Evolutionary conservation across 1,140 invertebrate species (phyloP), one percentile per base, ranked within the genome.

Genomic region (Conus betulinus): DNA sequence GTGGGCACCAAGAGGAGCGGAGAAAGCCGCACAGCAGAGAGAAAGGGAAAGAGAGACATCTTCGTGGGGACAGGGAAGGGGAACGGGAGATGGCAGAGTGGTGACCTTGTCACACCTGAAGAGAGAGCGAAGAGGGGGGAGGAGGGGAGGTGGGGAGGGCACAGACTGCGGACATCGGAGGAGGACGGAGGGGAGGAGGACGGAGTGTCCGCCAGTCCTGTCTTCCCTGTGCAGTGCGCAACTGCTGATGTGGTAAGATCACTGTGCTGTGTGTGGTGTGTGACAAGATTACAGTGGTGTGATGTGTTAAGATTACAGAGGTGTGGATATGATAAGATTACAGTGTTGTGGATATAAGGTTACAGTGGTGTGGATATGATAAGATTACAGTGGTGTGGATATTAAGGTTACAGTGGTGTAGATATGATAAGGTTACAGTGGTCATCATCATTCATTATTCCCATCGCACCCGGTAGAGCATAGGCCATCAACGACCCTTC

Each of bases 191-290:
- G 6, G 52, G 84, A 51, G 63, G 53, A 25, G 25, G 57, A 85
- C 7, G 25, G 13, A 0, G 52, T 11, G 11, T 85, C 63, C 52
- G 78, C 83, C n/a, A 91, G 91, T 89, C 91, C 91, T 85, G 90
- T 91, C 23, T 90, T 92, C 60, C 89, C 91, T 39, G 74, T 92
- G n/a, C 90, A 89, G 51, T 79, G 81, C 23, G 52, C 88, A 51
- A 17, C 20, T 7, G 20, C 57, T n/a, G 27, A 53, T 25, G 53
- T 1, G 82, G 82, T 84, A 25, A 55, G 81, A 20, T 55, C 55
- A 17, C 51, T 3, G 4, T 53, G n/a, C 15, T 60, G 67, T 39
- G n/a, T 13, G n/a, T 89, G 23, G 52, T 67, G 20, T 23, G 0
- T 39, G 55, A 20, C 39, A 39, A 39, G 39, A 39, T 39, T 39